phyloP scores from a whole-genome alignment of 2,797 vertebrate species.

The Distichodus sexfasciatus region DNA sequence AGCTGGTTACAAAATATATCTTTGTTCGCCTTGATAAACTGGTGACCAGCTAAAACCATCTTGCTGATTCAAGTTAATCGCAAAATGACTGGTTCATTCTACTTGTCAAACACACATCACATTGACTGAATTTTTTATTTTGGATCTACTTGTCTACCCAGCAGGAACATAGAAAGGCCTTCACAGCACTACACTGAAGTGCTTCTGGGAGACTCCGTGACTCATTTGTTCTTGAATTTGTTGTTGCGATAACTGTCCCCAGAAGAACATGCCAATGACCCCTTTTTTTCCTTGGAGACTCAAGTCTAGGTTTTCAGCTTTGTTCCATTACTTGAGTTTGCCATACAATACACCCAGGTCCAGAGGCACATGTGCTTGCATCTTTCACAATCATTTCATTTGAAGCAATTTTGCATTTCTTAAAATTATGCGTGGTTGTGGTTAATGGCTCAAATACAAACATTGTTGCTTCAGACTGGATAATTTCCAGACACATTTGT shows the following conservation, averaged over 20 bases:
- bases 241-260: background rate
- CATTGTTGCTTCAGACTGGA: too few species aligned
- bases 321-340: background rate
- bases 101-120: too few species aligned
- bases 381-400: too few species aligned
- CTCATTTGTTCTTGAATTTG: background rate
- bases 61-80: too few species aligned
- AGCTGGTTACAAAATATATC: too few species aligned
- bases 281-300: background rate
- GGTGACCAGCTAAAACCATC: too few species aligned
- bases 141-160: background rate
- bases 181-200: background rate
- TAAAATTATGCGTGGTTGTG: too few species aligned
- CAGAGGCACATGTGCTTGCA: background rate
- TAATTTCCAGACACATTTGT: too few species aligned
- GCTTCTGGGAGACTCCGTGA: background rate
- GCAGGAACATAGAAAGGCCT: background rate
- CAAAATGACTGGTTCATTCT: too few species aligned
- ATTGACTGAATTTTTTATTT: background rate
- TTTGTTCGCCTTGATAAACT: too few species aligned
- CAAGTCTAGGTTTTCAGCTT: background rate
- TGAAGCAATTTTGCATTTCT: too few species aligned
- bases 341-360: background rate
- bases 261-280: background rate
- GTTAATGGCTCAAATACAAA: too few species aligned